phyloP scores from a whole-genome alignment of 2,888 invertebrate species.

The Neria commutata region DNA sequence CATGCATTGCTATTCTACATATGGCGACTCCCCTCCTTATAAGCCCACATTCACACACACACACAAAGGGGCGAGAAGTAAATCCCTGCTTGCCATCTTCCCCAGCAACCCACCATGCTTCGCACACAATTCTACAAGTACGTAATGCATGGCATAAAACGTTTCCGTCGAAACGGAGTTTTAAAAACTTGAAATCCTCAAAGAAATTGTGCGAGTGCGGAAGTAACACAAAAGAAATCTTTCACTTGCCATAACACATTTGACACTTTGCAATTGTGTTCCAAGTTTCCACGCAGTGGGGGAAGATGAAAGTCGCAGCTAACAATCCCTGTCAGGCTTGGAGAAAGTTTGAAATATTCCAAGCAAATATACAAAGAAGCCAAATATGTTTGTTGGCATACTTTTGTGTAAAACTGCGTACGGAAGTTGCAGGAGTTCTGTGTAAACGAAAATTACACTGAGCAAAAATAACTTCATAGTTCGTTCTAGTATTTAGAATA shows the following conservation, averaged over 20 bases:
- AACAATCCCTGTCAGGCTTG: too few species aligned
- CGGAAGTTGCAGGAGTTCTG: too few species aligned
- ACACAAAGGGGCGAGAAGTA: conserved; percentile 11
- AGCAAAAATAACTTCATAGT: too few species aligned
- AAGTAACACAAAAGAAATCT: conserved; percentile 34
- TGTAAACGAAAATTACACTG: too few species aligned
- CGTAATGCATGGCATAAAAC: not conserved
- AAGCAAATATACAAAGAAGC: too few species aligned
- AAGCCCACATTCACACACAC: conserved; percentile 20
- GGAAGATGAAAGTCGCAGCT: too few species aligned
- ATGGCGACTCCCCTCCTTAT: too few species aligned
- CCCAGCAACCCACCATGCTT: not conserved
- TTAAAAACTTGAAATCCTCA: not conserved
- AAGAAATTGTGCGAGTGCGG: not conserved
- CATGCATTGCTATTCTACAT: too few species aligned
- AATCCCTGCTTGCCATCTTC: not conserved
- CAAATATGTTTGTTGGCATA: too few species aligned
- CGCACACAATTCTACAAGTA: not conserved
- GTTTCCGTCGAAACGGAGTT: not conserved
- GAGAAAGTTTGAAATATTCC: too few species aligned
- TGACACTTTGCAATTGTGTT: conserved; percentile 50
- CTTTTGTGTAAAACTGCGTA: too few species aligned
- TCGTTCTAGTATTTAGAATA: too few species aligned
- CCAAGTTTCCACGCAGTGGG: conserved; percentile 21
- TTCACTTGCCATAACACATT: conserved; percentile 52